Conservation (phyloP, 2,113 vertebrate genomes). For the Notothenia rossii region DNA sequence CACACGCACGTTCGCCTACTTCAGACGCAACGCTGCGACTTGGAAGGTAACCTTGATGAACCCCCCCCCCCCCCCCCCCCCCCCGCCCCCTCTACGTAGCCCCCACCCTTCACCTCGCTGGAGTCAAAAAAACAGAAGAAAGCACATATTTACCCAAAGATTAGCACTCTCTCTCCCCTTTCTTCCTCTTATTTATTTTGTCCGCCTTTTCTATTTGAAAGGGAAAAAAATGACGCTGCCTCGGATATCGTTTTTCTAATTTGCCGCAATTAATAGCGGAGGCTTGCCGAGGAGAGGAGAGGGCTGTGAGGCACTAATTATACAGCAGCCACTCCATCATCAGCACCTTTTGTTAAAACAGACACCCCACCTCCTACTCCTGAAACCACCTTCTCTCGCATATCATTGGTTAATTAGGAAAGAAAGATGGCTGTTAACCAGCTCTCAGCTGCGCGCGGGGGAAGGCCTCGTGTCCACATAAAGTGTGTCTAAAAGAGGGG, state of each 20-base stretch:
- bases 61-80: too few species aligned
- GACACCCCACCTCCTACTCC: conserved; percentile 79
- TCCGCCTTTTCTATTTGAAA: conserved; percentile 80
- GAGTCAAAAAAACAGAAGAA: conserved; percentile 68
- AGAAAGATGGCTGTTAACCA: conserved; percentile 97
- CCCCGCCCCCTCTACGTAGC: neutral
- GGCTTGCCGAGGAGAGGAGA: conserved; percentile 94
- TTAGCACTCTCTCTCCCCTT: conserved; percentile 89
- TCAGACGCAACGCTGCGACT: conserved; percentile 98
- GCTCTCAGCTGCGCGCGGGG: conserved; percentile 17
- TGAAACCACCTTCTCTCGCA: conserved; percentile 79
- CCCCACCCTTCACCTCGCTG: neutral
- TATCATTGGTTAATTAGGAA: conserved; percentile 99
- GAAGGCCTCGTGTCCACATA: conserved; percentile 10
- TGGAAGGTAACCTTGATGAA: conserved; percentile 94
- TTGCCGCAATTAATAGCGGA: conserved; percentile 99
- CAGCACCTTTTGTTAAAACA: conserved; percentile 99
- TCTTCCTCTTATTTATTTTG: conserved; percentile 87
- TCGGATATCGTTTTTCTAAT: conserved; percentile 99
- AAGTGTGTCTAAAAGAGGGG: conserved; percentile 77
- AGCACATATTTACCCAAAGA: conserved; percentile 93
- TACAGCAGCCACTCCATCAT: conserved; percentile 99
- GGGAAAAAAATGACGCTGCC: conserved; percentile 98
- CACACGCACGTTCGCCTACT: conserved; percentile 99
- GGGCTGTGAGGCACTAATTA: conserved; percentile 99